Percentiles rank a stretch among this genome's conserved stretches.
Evolutionary conservation across 2,113 vertebrate species (phyloP).

Genomic region (human): DNA sequence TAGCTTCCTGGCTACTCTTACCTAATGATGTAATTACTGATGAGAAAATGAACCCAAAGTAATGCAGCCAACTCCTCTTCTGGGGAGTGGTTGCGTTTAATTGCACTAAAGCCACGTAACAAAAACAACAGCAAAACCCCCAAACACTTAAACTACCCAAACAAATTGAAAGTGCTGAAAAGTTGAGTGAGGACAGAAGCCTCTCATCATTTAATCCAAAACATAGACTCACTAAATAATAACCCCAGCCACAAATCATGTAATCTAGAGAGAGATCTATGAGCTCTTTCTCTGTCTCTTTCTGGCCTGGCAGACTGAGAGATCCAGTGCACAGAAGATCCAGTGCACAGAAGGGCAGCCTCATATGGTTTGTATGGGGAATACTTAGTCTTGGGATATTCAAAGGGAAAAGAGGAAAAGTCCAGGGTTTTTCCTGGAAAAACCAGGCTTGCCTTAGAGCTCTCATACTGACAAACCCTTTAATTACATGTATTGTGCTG

Average conservation of each 20-base stretch:
- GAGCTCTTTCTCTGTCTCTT: background rate
- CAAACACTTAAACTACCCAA: background rate
- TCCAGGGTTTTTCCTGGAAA: background rate
- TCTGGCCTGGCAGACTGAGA: background rate
- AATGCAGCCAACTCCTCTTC: background rate
- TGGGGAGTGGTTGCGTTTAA: background rate
- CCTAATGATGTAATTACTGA: background rate
- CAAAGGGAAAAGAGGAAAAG: background rate
- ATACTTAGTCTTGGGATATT: background rate
- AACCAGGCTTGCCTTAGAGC: background rate
- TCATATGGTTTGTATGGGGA: background rate
- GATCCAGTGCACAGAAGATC: background rate
- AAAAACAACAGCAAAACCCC: background rate
- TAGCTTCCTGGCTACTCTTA: background rate
- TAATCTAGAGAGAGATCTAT: background rate
- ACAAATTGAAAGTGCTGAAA: background rate
- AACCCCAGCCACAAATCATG: background rate
- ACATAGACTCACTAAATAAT: background rate
- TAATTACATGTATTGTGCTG: background rate
- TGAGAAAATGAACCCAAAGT: background rate
- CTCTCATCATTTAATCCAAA: conserved; percentile 44
- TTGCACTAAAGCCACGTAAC: background rate
- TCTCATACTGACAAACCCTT: background rate
- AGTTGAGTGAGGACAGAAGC: background rate
- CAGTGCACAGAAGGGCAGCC: background rate